These are phyloP conservation scores for Drosophila bifasciata DNA, from an alignment of 1,140 invertebrate genomes.

Conservation along the genomic window DNA sequence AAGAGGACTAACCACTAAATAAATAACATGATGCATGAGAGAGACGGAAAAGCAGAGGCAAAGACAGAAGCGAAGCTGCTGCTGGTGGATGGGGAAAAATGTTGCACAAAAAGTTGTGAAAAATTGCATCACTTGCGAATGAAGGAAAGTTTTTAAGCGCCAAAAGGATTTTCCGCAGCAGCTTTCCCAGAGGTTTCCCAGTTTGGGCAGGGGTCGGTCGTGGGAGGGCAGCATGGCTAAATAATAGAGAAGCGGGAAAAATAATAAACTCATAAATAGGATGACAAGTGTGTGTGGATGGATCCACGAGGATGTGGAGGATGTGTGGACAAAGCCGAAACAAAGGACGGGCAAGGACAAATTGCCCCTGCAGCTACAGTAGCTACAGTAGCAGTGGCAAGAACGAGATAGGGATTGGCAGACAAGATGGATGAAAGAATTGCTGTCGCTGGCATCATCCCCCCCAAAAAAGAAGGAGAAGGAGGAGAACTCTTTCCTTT, in stretches of 20 bases:
- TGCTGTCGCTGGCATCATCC: constrained; percentile 17
- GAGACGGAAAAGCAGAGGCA: neutral
- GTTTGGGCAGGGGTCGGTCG: constrained; percentile 1
- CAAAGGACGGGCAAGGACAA: constrained; percentile 40
- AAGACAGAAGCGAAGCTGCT: too few species aligned
- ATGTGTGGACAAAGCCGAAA: constrained; percentile 13
- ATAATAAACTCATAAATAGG: constrained; percentile 78
- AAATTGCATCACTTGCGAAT: constrained; percentile 73
- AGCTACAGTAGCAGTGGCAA: constrained; percentile 28
- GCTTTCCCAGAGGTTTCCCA: neutral
- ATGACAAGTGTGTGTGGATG: constrained; percentile 52
- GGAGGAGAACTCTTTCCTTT: too few species aligned
- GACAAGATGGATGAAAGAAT: constrained; percentile 60
- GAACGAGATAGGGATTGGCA: constrained; percentile 18
- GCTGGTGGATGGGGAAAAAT: constrained; percentile 36
- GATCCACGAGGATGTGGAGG: neutral
- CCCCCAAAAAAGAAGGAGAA: neutral
- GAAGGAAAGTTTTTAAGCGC: constrained; percentile 72
- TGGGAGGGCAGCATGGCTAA: constrained; percentile 26
- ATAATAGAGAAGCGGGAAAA: constrained; percentile 65
- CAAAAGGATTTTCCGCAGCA: constrained; percentile 35
- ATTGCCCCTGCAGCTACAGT: constrained; percentile 45
- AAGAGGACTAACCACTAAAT: constrained; percentile 44
- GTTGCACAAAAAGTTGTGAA: constrained; percentile 59
- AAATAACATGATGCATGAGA: constrained; percentile 54